Evolutionary conservation across 2,797 vertebrate species (phyloP).

Genomic region (Rhinatrema bivittatum): DNA sequence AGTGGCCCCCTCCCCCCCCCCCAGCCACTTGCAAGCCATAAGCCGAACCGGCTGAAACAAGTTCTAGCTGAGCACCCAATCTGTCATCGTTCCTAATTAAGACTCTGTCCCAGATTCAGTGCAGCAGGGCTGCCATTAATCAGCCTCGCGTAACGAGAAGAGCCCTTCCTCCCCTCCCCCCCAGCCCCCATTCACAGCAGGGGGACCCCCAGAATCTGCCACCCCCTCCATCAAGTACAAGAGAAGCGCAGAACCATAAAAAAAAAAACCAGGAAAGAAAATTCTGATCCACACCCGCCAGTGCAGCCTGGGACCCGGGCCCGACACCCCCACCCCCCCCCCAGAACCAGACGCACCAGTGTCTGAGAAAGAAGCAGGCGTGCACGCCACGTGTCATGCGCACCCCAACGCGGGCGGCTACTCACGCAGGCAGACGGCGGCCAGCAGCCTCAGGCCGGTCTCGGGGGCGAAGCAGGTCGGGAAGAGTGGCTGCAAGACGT

Average conservation of each 20-base stretch:
- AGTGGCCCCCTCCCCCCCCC: slow-evolving; percentile 8
- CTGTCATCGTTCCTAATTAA: slow-evolving; percentile 3
- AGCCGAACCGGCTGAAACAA: slow-evolving; percentile 37
- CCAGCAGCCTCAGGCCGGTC: slow-evolving; percentile 55
- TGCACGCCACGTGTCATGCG: too few relatives aligned
- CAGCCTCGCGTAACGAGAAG: too few relatives aligned
- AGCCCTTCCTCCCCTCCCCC: slow-evolving; percentile 7
- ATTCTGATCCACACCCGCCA: too few relatives aligned
- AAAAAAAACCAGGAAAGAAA: too few relatives aligned
- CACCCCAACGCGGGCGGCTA: slow-evolving; percentile 1
- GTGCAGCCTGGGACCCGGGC: too few relatives aligned
- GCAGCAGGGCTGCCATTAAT: too few relatives aligned
- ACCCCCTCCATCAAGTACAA: neutral
- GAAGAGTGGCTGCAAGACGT: slow-evolving; percentile 71
- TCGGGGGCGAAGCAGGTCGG: slow-evolving; percentile 68
- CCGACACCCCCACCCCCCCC: too few relatives aligned
- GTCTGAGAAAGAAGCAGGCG: neutral
- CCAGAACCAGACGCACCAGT: neutral
- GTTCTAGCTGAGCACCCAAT: slow-evolving; percentile 15
- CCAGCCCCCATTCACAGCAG: too few relatives aligned
- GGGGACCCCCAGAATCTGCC: too few relatives aligned
- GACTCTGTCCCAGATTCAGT: too few relatives aligned
- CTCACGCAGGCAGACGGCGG: slow-evolving; percentile 73
- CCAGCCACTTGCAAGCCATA: slow-evolving; percentile 1
- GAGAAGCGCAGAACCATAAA: too few relatives aligned